These are phyloP conservation scores for Drosophila austrosaltans DNA, from an alignment of 2,888 invertebrate species.

Conservation along the genomic window DNA sequence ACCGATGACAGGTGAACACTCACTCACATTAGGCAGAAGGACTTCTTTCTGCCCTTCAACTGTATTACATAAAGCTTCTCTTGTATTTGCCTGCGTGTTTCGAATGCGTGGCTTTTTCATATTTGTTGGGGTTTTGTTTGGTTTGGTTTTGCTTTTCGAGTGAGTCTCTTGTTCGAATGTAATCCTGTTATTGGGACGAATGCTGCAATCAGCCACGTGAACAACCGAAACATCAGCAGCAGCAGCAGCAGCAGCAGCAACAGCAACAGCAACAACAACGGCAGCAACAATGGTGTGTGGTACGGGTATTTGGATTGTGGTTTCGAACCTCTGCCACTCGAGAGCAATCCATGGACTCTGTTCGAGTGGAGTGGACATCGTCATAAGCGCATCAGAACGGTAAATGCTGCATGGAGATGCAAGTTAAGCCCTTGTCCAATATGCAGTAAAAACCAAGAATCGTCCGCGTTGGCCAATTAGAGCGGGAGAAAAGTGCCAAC, in stretches of 20 bases:
- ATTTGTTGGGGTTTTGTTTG: conserved; percentile 9
- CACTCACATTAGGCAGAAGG: too few species aligned
- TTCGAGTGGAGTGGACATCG: conserved; percentile 24
- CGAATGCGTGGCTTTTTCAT: neutral
- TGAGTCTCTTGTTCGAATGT: conserved; percentile 39
- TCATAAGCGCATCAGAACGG: conserved; percentile 70
- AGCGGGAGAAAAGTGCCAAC: conserved; percentile 59
- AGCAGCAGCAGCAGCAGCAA: neutral
- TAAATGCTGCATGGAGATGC: conserved; percentile 46
- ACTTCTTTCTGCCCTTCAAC: too few species aligned
- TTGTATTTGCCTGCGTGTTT: too few species aligned
- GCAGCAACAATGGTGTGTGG: neutral
- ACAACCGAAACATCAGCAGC: conserved; percentile 27
- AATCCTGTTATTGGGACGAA: conserved; percentile 71
- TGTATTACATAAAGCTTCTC: too few species aligned
- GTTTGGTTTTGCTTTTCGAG: too few species aligned
- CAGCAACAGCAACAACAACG: too few species aligned
- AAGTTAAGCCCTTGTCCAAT: conserved; percentile 46
- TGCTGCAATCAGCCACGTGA: conserved; percentile 65
- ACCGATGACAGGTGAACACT: too few species aligned
- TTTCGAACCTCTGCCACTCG: conserved; percentile 45
- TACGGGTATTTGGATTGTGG: conserved; percentile 48
- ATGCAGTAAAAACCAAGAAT: conserved; percentile 65
- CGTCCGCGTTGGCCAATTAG: conserved; percentile 61
- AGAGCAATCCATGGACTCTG: conserved; percentile 32